Conservation (phyloP, 1,140 invertebrate genomes). For the Nebria ingens region DNA sequence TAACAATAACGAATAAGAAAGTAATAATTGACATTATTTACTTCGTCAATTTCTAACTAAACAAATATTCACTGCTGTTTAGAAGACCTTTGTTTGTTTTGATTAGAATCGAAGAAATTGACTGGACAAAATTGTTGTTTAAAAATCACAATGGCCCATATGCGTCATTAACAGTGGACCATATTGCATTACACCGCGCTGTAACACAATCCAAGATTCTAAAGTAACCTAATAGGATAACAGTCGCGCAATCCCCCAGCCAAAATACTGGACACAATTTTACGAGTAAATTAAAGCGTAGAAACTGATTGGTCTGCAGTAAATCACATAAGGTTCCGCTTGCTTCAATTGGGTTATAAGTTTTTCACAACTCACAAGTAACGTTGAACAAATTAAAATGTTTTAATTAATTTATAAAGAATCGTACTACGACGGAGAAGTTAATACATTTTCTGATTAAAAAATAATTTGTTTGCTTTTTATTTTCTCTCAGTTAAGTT, state of each 20-base stretch:
- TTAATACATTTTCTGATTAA: constrained; percentile 2
- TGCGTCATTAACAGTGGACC: neutral
- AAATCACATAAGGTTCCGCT: neutral
- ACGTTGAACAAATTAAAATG: constrained; percentile 2
- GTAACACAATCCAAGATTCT: neutral
- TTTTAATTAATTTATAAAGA: constrained; percentile 5
- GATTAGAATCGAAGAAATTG: no score
- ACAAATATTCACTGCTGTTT: no score
- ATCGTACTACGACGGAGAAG: neutral
- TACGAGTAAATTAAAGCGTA: neutral
- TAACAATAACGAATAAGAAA: no score
- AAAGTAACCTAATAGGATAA: constrained; percentile 9
- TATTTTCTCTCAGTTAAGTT: no score
- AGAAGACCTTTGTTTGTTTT: no score
- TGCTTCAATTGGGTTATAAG: constrained; percentile 3
- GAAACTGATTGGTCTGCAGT: neutral
- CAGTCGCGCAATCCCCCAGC: neutral
- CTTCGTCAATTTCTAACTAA: no score
- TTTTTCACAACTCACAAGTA: neutral
- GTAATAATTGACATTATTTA: no score
- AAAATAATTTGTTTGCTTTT: no score
- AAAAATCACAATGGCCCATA: no score
- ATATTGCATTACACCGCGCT: neutral
- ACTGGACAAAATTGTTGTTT: no score
- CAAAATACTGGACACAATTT: neutral